Percentiles rank a stretch among this genome's conserved stretches.
phyloP scores from a whole-genome alignment of 1,140 invertebrate genomes.

The Telenomus remus region DNA sequence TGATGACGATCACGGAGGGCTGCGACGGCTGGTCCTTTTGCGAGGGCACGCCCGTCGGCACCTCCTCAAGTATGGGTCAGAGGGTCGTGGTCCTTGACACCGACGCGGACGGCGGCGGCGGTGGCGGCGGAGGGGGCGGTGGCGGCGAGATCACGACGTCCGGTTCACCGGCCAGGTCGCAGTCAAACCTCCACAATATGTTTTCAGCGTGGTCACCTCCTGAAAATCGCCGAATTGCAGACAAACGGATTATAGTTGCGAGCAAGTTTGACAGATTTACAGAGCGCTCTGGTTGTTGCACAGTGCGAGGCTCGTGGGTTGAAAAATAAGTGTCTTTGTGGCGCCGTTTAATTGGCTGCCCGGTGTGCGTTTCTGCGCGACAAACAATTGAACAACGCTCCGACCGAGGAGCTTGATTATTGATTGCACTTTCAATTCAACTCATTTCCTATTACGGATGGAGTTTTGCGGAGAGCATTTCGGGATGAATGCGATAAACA shows the following conservation, averaged over 20 bases:
- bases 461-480: no score
- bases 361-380: not conserved
- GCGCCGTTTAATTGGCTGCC: conserved; percentile 1
- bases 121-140: conserved; percentile 65
- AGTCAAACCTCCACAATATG: conserved; percentile 74
- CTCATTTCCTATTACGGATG: not conserved
- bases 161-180: conserved; percentile 72
- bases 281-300: conserved; percentile 11
- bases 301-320: not conserved
- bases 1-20: conserved; percentile 67
- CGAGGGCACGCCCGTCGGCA: conserved; percentile 68
- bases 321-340: conserved; percentile 3
- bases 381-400: not conserved
- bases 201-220: conserved; percentile 74
- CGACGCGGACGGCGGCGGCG: conserved; percentile 67
- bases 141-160: conserved; percentile 71
- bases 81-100: conserved; percentile 71
- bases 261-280: conserved; percentile 28
- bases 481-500: no score
- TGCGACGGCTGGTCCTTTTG: conserved; percentile 66
- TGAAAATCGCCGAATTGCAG: conserved; percentile 34
- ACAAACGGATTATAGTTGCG: conserved; percentile 12
- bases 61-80: conserved; percentile 74
- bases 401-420: not conserved
- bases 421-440: not conserved